phyloP scores from a whole-genome alignment of 2,797 vertebrate genomes.

The Artibeus lituratus region DNA sequence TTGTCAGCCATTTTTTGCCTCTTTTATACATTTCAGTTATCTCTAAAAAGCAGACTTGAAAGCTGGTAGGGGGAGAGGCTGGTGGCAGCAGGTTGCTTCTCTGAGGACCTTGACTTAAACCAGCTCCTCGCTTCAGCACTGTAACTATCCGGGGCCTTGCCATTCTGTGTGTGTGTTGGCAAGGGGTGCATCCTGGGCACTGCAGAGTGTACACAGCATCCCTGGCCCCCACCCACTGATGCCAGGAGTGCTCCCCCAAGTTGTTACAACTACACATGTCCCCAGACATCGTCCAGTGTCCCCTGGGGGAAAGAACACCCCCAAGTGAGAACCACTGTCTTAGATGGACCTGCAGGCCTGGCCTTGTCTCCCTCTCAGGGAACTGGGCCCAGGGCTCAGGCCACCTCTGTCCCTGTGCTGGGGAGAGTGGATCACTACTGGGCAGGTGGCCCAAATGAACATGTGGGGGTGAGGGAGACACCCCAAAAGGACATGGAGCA shows the following conservation, averaged over 20 bases:
- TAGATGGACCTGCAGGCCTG: not conserved
- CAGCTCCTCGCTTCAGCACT: not conserved
- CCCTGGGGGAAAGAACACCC: not conserved
- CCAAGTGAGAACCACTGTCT: not conserved
- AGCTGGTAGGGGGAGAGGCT: not conserved
- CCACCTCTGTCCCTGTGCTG: not conserved
- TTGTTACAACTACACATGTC: not conserved
- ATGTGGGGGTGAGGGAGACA: not conserved
- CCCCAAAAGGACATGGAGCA: not conserved
- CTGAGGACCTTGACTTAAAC: no score
- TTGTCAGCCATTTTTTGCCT: not conserved
- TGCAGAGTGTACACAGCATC: not conserved
- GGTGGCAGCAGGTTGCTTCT: not conserved
- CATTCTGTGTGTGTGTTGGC: not conserved
- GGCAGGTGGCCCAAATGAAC: no score
- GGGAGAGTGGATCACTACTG: not conserved
- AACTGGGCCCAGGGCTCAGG: not conserved
- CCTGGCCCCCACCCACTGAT: not conserved
- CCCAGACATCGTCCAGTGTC: not conserved
- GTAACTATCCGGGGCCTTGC: rapidly evolving
- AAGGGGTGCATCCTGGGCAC: rapidly evolving
- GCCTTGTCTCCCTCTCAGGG: not conserved
- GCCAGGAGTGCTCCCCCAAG: not conserved
- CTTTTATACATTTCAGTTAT: not conserved
- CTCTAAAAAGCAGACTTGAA: not conserved